These are phyloP conservation scores for Drosophila mettleri DNA, from an alignment of 2,888 invertebrate species.

Conservation along the genomic window DNA sequence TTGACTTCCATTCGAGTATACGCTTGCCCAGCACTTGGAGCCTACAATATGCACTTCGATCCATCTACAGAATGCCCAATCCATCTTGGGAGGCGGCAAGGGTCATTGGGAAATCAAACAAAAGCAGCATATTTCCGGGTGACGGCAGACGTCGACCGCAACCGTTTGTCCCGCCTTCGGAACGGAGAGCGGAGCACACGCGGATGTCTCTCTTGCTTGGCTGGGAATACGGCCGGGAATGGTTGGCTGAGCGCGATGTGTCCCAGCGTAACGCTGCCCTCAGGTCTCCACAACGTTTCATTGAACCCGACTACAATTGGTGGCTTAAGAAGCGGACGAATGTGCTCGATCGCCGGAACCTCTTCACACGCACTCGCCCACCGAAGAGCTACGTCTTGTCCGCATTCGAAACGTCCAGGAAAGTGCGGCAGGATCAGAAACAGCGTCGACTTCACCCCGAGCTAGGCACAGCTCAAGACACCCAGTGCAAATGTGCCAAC, in stretches of 20 bases:
- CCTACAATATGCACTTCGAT: background rate
- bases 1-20: background rate
- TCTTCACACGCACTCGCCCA: background rate
- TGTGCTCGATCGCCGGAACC: constrained; percentile 14
- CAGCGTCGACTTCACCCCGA: no score
- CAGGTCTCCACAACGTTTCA: constrained; percentile 6
- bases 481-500: constrained; percentile 5
- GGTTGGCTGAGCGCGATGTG: constrained; percentile 21
- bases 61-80: constrained; percentile 22
- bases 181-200: constrained; percentile 10
- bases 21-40: background rate
- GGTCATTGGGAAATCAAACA: constrained; percentile 20
- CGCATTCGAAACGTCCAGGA: constrained; percentile 2
- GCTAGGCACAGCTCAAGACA: no score
- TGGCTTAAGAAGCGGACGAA: constrained; percentile 41
- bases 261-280: background rate
- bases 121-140: constrained; percentile 28
- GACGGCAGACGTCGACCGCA: background rate
- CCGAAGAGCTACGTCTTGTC: constrained; percentile 2
- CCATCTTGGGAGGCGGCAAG: constrained; percentile 13
- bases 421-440: background rate
- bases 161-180: constrained; percentile 26
- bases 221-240: constrained; percentile 45
- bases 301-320: constrained; percentile 34
- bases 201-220: constrained; percentile 26